Evolutionary conservation across 1,140 invertebrate species (phyloP).

Genomic region (Manduca sexta): DNA sequence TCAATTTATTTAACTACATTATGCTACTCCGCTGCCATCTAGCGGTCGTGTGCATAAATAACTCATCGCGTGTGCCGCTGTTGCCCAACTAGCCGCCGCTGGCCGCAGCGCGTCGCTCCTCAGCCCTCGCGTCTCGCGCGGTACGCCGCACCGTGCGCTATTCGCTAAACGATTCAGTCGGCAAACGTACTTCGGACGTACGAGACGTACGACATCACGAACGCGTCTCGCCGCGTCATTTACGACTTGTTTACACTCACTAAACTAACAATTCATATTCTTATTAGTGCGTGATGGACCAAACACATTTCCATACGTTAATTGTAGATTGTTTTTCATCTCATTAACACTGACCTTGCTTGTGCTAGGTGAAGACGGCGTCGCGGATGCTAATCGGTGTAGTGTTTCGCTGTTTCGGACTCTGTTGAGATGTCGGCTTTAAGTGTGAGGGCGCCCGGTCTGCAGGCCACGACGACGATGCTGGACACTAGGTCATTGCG

Average conservation of each 20-base stretch:
- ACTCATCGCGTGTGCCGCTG: conserved; percentile 14
- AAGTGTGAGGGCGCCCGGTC: conserved; percentile 58
- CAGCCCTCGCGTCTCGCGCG: too few species aligned
- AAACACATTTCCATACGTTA: conserved; percentile 29
- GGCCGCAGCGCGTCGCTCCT: neutral
- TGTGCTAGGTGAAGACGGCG: conserved; percentile 44
- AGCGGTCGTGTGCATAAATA: conserved; percentile 28
- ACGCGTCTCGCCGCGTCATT: conserved; percentile 33
- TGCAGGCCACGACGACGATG: conserved; percentile 48
- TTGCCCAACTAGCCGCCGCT: neutral
- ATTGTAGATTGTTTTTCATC: conserved; percentile 20
- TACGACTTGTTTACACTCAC: conserved; percentile 53
- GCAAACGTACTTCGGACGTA: conserved; percentile 27
- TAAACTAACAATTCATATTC: conserved; percentile 36
- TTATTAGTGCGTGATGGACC: conserved; percentile 59
- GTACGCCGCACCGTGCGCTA: neutral
- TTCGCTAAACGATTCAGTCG: conserved; percentile 28
- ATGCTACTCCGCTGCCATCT: conserved; percentile 54
- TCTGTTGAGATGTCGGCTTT: conserved; percentile 58
- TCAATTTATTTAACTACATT: too few species aligned
- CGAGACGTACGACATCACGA: conserved; percentile 36
- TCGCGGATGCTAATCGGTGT: conserved; percentile 54
- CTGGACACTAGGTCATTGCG: conserved; percentile 55
- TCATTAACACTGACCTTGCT: conserved; percentile 50
- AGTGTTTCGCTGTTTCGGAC: conserved; percentile 46